phyloP scores from a whole-genome alignment of 2,797 vertebrate species.

The Tenualosa thibaudeaui region DNA sequence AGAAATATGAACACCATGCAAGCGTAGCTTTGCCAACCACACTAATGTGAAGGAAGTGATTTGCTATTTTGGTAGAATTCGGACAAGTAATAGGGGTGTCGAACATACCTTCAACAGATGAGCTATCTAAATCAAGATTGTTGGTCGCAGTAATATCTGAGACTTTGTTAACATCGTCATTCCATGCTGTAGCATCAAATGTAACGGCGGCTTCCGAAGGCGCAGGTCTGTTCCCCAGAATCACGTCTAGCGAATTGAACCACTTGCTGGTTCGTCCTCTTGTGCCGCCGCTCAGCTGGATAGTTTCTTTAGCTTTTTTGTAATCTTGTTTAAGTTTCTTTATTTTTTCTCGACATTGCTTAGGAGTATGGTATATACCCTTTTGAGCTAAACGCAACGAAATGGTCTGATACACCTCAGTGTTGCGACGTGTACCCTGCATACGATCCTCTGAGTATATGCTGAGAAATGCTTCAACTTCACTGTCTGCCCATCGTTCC shows the following conservation, averaged over 20 bases:
- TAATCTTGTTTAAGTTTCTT: conserved; percentile 15
- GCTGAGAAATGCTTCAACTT: conserved; percentile 3
- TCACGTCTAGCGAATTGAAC: not conserved
- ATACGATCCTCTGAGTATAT: not conserved
- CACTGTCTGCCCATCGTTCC: conserved; percentile 8
- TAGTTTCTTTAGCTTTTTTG: conserved; percentile 18
- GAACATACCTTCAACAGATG: conserved; percentile 5
- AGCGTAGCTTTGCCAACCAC: not conserved
- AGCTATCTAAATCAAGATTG: conserved; percentile 7
- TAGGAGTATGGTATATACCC: conserved; percentile 10
- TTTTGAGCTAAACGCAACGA: conserved; percentile 16
- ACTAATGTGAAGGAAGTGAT: not conserved
- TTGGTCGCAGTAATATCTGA: not conserved
- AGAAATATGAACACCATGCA: not conserved
- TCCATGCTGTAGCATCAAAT: not conserved
- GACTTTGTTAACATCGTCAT: not conserved
- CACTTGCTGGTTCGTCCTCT: conserved; percentile 15
- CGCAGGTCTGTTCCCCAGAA: conserved; percentile 2
- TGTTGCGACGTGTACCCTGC: not conserved
- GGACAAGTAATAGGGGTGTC: too few species aligned
- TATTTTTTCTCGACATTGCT: conserved; percentile 10
- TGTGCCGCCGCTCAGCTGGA: not conserved
- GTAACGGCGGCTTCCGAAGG: not conserved
- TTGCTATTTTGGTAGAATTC: not conserved
- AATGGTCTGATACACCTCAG: not conserved